Base-by-base conservation (phyloP, 1,140 invertebrate species). In the Maconellicoccus hirsutus region DNA sequence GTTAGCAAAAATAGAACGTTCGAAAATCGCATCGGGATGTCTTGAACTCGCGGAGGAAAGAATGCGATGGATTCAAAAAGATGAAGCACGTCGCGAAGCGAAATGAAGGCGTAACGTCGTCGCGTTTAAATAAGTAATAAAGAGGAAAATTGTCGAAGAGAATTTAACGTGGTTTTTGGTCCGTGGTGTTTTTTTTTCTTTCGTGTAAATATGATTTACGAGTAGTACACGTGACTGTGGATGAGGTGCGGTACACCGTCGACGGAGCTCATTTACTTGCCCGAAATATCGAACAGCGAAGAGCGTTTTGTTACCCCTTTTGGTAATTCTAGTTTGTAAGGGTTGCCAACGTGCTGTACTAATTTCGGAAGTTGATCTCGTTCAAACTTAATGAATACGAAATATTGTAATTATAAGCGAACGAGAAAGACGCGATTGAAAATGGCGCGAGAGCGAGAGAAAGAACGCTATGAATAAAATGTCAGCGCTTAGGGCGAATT, bases 311-410 rank as follows among this genome's bases (percentile, higher is more conserved):
- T 66, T 66, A 25, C 21, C 61, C 61, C 22, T 66, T 52, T 52
- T 25, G 61, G 10, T 16, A 66, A 14, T 66, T 25, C 25, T 26
- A 8, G 61, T 66, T 66, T 25, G 61, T 19, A 26, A 66, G 61
- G 61, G 61, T 25, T 66, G 22, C 61, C 61, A 66, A 66, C 61
- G 61, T 66, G 25, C 22, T 25, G 25, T 25, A 66, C 10, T 66
- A 66, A 66, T 66, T 66, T 66, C 25, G 25, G 25, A 66, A 66
- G 61, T 66, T 25, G 21, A 25, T 66, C 61, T 26, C 61, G 25
- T 66, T 66, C 61, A 66, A 26, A 66, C 25, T 66, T 66, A 66
- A 66, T 26, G 25, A 66, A 66, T 66, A 66, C 61, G 61, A 66
- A 66, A 66, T 66, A 66, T 66, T 66, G 61, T 66, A 23, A 25